Conservation (phyloP, 1,140 invertebrate species). For the Hesperophylax magnus region DNA sequence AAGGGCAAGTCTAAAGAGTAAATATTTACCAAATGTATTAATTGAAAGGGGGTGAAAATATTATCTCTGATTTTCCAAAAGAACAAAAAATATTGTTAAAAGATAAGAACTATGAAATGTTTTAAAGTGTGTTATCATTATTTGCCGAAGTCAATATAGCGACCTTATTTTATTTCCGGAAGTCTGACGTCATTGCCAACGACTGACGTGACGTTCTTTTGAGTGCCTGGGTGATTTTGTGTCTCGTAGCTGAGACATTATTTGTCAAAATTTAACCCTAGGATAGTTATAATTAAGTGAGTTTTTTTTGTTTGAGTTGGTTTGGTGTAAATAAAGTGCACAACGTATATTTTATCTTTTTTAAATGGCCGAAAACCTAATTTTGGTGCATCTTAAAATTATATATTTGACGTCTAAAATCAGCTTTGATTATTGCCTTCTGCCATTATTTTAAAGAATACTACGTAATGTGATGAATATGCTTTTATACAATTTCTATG, state of each 20-base stretch:
- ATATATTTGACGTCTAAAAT: slow-evolving; percentile 43
- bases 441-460: slow-evolving; percentile 36
- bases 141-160: slow-evolving; percentile 17
- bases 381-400: slow-evolving; percentile 7
- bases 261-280: slow-evolving; percentile 46
- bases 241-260: slow-evolving; percentile 39
- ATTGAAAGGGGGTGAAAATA: too few relatives aligned
- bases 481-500: not conserved
- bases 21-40: too few relatives aligned
- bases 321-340: not conserved
- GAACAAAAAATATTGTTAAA: too few relatives aligned
- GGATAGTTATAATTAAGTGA: slow-evolving; percentile 47
- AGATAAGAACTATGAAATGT: too few relatives aligned
- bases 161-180: slow-evolving; percentile 34
- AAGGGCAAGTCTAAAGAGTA: too few relatives aligned
- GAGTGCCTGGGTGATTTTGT: slow-evolving; percentile 50
- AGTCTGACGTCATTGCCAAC: slow-evolving; percentile 50
- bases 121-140: too few relatives aligned
- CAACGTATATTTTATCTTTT: not conserved
- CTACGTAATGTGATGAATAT: slow-evolving; percentile 21
- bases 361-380: not conserved
- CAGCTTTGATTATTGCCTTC: slow-evolving; percentile 26
- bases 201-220: slow-evolving; percentile 50
- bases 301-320: slow-evolving; percentile 29
- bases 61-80: too few relatives aligned